phyloP scores from a whole-genome alignment of 1,140 invertebrate species.

The Globodera rostochiensis region DNA sequence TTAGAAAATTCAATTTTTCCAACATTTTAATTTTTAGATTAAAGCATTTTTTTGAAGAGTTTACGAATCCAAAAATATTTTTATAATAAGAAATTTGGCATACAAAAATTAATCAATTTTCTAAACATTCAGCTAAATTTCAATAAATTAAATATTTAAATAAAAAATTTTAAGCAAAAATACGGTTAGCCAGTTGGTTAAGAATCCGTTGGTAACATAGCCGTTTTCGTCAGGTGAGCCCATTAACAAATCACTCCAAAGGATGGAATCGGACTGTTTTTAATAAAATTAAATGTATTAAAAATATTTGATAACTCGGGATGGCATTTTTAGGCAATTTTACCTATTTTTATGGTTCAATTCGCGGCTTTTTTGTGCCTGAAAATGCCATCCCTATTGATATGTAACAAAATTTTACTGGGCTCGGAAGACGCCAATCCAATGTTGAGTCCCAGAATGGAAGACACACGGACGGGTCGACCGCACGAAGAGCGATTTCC shows the following conservation, averaged over 20 bases:
- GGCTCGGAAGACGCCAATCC: conserved; percentile 13
- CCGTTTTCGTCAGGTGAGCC: background rate
- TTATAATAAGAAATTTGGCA: too few species aligned
- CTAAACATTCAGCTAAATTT: background rate
- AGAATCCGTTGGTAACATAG: background rate
- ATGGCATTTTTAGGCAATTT: too few species aligned
- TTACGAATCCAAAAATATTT: too few species aligned
- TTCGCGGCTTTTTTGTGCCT: too few species aligned
- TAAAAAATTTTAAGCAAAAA: background rate
- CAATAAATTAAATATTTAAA: background rate
- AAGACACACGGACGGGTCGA: conserved; percentile 10
- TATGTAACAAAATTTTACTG: background rate
- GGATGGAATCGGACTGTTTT: background rate
- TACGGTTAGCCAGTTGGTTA: background rate
- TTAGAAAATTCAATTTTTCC: too few species aligned
- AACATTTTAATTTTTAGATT: too few species aligned
- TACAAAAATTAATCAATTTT: too few species aligned
- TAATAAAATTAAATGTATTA: background rate
- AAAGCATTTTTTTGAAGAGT: too few species aligned
- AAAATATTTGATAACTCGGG: background rate
- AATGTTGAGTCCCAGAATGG: conserved; percentile 28
- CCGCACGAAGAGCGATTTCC: background rate
- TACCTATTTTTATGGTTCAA: too few species aligned
- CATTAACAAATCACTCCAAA: background rate
- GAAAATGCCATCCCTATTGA: background rate